Evolutionary conservation across 1,140 invertebrate genomes (phyloP), one percentile per base, ranked within the genome.

Genomic region (Bicyclus anynana): DNA sequence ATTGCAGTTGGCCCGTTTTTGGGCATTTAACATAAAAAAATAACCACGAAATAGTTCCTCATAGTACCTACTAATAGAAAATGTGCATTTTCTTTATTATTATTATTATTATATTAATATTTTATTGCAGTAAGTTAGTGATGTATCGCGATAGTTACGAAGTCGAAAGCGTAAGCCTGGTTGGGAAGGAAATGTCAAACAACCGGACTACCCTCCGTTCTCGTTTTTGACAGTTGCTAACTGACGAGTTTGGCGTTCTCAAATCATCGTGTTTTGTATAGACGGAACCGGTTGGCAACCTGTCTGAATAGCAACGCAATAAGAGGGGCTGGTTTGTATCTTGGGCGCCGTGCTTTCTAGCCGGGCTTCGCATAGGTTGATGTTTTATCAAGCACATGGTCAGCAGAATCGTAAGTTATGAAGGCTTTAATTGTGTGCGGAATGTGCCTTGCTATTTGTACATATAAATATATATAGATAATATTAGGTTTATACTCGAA

Each of bases 381-480:
- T 83, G 82, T 84, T 83, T 74, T 84, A 80, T 84, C 80, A 80
- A 80, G 72, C 79, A 83, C 80, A 83, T 80, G 77, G 80, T 84
- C 83, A 74, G 67, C 80, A 76, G 69, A 79, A 69, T 77, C 61
- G 73, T 83, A 77, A 62, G 69, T 73, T 40, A 74, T 67, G 69
- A 77, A 76, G 77, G 84, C 83, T 83, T 87, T 84, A 83, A 83
- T 84, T 84, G 87, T 84, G 84, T 88, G 86, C 83, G 89, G 89
- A 90, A 89, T 90, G 89, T 90, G 89, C 89, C 87, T 90, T 90
- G 89, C 87, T 81, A 78, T 86, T 80, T 85, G 84, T 70, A n/a
- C n/a, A n/a, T n/a, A 85, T 85, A 79, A 79, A 79, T 56, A 79
- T 78, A 74, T 62, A 77, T 74, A 74, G 69, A 78, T 77, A 77